A percentile compares a stretch with the other conserved stretches of the same genome.
Evolutionary conservation across 2,797 vertebrate genomes (phyloP).

Genomic region (Phoeniculus purpureus): DNA sequence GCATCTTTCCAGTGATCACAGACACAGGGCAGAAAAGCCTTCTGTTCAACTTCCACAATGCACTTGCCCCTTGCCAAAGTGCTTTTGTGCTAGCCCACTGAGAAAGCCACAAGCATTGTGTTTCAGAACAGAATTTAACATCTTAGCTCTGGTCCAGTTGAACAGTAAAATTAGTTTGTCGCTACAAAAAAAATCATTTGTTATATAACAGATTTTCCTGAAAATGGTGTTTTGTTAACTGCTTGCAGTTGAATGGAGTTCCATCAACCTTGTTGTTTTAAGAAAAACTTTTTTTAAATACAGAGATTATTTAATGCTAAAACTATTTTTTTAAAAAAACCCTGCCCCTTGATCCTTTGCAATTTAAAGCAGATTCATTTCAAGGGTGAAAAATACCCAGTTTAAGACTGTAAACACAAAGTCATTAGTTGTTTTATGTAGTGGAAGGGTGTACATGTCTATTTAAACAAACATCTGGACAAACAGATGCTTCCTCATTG

Average conservation of each 20-base stretch:
- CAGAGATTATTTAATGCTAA: accelerated
- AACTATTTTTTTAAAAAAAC: background rate
- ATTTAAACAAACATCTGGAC: conserved; percentile 44
- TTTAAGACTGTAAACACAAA: background rate
- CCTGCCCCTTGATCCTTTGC: background rate
- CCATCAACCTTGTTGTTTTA: background rate
- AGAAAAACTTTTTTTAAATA: accelerated
- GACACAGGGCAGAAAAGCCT: background rate
- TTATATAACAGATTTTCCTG: background rate
- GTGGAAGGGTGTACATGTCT: background rate
- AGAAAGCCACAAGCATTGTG: background rate
- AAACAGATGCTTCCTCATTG: conserved; percentile 24
- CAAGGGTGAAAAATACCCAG: background rate
- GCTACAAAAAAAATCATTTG: background rate
- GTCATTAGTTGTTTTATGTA: background rate
- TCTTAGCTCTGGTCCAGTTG: background rate
- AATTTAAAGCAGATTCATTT: background rate
- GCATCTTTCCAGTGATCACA: background rate
- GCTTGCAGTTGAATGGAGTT: background rate
- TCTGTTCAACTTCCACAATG: accelerated
- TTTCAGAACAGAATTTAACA: background rate
- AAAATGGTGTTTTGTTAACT: background rate
- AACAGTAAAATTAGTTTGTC: background rate
- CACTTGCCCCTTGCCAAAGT: background rate
- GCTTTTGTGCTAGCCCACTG: background rate